Base-by-base conservation (phyloP, 2,888 invertebrate species). In the Brassicogethes aeneus region DNA sequence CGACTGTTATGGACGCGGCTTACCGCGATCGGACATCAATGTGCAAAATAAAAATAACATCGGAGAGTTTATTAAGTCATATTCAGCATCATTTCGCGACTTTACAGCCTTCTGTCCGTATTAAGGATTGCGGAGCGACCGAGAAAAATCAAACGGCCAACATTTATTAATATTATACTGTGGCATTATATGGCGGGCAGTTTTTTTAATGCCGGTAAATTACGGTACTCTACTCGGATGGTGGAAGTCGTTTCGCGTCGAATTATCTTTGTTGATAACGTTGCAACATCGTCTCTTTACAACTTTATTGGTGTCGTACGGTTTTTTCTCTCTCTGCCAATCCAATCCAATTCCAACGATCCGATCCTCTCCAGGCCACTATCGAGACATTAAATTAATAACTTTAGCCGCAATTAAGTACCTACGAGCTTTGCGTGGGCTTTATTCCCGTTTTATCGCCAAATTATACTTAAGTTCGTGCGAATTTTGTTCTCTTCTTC, bases 121-220 rank as follows among this genome's bases (percentile, higher is more conserved):
- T 52, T 53, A 54, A 53, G 54, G 47, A 50, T 51, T 48, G 52
- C 54, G 51, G 39, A 48, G 39, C 44, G 46, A 36, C 38, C 41
- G 37, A 43, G 39, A 51, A 53, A 53, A 48, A 50, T 46, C 50
- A 40, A 45, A 44, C 46, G 44, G 42, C 42, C 46, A 50, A 55
- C 57, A 57, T 58, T 59, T 58, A 59, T 57, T 56, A 57, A 55
- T 57, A 58, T 56, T 57, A 58, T 54, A 48, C 52, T 59, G 53
- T 48, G 53, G 51, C 51, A 54, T 59, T 59, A 56, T 58, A 56
- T 43, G 48, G 52, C 47, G 44, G 48, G 45, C 30, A 45, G 40
- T 45, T 46, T 45, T 23, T 23, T 23, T 23, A 23, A 23, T 23
- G 10, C 10, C 48, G 47, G 30, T 42, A 45, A 34, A 37, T 44